Conservation (phyloP, 2,888 invertebrate genomes). For the Calameuta filiformis region DNA sequence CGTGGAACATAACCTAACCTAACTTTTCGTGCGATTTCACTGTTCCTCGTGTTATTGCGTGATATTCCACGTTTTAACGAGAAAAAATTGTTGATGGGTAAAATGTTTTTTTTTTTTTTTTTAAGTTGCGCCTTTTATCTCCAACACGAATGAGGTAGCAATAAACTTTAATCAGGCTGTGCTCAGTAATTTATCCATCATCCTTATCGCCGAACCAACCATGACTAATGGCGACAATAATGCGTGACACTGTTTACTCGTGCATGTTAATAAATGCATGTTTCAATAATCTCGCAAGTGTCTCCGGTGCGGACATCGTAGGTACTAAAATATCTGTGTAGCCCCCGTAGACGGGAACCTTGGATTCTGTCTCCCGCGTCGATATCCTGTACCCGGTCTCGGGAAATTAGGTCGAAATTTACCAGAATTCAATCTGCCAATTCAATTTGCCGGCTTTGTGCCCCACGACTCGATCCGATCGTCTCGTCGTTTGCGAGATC, state of each 20-base stretch:
- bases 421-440: slow-evolving; percentile 51
- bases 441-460: slow-evolving; percentile 55
- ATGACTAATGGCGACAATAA: not conserved
- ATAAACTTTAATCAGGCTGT: not conserved
- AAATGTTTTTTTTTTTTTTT: not conserved
- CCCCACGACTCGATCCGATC: slow-evolving; percentile 43
- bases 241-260: not conserved
- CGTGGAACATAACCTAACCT: slow-evolving; percentile 38
- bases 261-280: not conserved
- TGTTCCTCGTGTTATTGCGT: slow-evolving; percentile 19
- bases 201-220: not conserved
- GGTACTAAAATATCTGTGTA: not conserved
- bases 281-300: not conserved
- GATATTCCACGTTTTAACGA: not conserved
- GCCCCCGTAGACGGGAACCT: not conserved
- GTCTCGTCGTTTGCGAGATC: slow-evolving; percentile 48
- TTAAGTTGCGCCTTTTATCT: not conserved
- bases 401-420: slow-evolving; percentile 52
- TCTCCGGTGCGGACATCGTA: not conserved
- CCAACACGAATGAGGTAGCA: not conserved
- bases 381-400: not conserved
- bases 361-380: not conserved
- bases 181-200: not conserved
- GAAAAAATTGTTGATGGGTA: not conserved
- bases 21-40: slow-evolving; percentile 43